Conservation (phyloP, 1,140 invertebrate genomes). For the Drosophila persimilis region DNA sequence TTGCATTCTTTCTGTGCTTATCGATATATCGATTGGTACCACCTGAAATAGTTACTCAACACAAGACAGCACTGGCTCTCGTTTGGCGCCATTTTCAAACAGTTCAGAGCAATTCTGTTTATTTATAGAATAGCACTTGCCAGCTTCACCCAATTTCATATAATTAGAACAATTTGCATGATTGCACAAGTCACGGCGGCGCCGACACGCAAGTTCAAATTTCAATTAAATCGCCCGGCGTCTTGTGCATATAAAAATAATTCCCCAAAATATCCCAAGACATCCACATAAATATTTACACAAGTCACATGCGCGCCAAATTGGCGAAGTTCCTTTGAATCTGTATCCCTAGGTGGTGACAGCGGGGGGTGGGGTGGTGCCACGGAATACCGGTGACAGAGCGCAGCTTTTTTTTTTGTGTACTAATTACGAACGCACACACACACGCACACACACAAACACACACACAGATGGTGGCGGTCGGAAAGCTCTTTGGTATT, state of each 20-base stretch:
- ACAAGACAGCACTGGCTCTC: not conserved
- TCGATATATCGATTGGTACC: not conserved
- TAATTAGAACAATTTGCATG: constrained; percentile 48
- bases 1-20: not conserved
- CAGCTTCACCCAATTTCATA: constrained; percentile 21
- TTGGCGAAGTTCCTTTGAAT: constrained; percentile 14
- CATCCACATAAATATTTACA: constrained; percentile 39
- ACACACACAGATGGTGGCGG: constrained; percentile 20
- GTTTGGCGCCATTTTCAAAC: constrained; percentile 28
- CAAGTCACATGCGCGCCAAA: constrained; percentile 57
- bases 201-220: constrained; percentile 44
- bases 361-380: not conserved
- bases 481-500: constrained; percentile 53
- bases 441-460: constrained; percentile 10
- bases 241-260: constrained; percentile 48
- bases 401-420: constrained; percentile 14
- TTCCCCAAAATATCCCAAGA: not conserved
- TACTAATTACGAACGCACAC: constrained; percentile 20
- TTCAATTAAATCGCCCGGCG: constrained; percentile 48
- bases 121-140: constrained; percentile 21
- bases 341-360: not conserved
- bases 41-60: not conserved
- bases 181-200: constrained; percentile 42
- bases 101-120: not conserved
- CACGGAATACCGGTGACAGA: constrained; percentile 36